These are phyloP conservation scores for Archaeoteleia sp. DNA, from an alignment of 2,888 invertebrate species.

Conservation along the genomic window DNA sequence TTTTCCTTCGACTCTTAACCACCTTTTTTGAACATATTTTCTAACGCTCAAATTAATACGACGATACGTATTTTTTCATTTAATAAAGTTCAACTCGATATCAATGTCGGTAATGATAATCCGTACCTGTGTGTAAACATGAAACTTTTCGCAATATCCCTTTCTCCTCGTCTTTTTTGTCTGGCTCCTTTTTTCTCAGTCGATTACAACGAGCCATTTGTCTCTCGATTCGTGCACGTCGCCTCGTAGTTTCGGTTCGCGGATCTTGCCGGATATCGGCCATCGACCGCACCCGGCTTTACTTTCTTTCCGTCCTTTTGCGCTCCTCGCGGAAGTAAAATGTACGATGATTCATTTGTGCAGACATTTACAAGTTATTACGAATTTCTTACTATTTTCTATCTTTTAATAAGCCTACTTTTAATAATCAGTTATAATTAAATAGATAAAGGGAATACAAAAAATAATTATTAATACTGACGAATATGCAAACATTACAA, in stretches of 20 bases:
- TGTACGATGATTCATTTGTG: conserved; percentile 21
- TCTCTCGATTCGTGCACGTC: conserved; percentile 48
- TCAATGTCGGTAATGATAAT: no score
- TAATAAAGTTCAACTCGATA: no score
- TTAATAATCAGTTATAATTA: no score
- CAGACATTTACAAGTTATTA: conserved; percentile 7
- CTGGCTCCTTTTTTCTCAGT: conserved; percentile 29
- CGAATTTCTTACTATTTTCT: neutral
- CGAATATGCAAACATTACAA: no score
- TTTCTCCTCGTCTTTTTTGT: conserved; percentile 14
- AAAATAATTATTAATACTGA: no score
- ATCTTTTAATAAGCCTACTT: no score
- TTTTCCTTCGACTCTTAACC: neutral
- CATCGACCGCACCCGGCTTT: conserved; percentile 57
- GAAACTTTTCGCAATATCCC: neutral
- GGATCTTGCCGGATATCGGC: conserved; percentile 58
- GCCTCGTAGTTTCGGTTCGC: conserved; percentile 57
- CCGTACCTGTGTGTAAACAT: no score
- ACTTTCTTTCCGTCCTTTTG: conserved; percentile 38
- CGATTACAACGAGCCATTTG: conserved; percentile 54
- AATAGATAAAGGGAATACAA: no score
- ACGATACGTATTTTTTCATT: no score
- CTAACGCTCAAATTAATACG: neutral
- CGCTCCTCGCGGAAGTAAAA: conserved; percentile 38
- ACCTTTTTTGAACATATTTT: neutral